These are phyloP conservation scores for Macropis europaea DNA, from an alignment of 2,888 invertebrate species.

Conservation along the genomic window DNA sequence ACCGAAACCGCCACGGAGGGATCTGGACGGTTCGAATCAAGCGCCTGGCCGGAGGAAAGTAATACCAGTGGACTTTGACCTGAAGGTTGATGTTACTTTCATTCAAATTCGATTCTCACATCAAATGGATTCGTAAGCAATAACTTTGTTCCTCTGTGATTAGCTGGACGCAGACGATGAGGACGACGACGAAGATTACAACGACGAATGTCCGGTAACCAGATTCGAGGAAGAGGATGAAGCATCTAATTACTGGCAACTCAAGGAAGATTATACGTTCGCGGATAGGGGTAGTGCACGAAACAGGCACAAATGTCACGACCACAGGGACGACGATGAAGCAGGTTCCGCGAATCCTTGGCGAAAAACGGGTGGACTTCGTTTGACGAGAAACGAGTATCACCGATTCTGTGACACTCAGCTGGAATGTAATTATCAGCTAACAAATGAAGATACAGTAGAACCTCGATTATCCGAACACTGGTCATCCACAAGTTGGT, in stretches of 20 bases:
- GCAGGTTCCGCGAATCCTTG: slow-evolving; percentile 77
- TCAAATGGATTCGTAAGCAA: not conserved
- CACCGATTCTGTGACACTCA: slow-evolving; percentile 90
- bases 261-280: slow-evolving; percentile 59
- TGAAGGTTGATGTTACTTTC: slow-evolving; percentile 63
- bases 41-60: slow-evolving; percentile 63
- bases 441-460: slow-evolving; percentile 5
- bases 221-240: slow-evolving; percentile 73
- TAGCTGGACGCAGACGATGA: slow-evolving; percentile 73
- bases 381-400: slow-evolving; percentile 87
- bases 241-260: slow-evolving; percentile 65
- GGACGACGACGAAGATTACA: slow-evolving; percentile 81
- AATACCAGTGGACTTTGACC: slow-evolving; percentile 76
- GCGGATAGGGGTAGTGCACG: slow-evolving; percentile 41
- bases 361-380: slow-evolving; percentile 74
- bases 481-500: no score
- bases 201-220: slow-evolving; percentile 70
- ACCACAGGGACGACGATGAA: slow-evolving; percentile 71
- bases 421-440: slow-evolving; percentile 85
- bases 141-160: not conserved
- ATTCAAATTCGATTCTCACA: not conserved
- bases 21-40: slow-evolving; percentile 41
- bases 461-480: no score
- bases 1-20: slow-evolving; percentile 62
- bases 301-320: slow-evolving; percentile 52